Evolutionary conservation across 2,113 vertebrate species (phyloP), one percentile per base, ranked within the genome.

Genomic region (Dolichotis patagonum): DNA sequence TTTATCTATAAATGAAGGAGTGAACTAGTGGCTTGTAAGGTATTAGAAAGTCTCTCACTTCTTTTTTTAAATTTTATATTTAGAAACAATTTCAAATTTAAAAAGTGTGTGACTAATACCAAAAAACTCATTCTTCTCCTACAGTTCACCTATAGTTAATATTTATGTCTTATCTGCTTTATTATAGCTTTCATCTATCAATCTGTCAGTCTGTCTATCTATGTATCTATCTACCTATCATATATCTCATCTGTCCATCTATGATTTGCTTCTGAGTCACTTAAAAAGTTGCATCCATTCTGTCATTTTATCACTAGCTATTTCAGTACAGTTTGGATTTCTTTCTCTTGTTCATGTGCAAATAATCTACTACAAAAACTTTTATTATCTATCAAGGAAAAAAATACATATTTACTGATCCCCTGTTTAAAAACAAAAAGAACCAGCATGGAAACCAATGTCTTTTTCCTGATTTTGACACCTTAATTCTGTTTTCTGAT

Each of bases 71-170:
- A 91, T 46, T 75, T 81, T 63, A 43, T 67, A 38, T 75, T 88
- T 92, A 46, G 65, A 94, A 97, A 67, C 35, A 85, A 91, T 71
- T 73, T 81, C n/a, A 81, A 94, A 90, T 12, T 88, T 90, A 73
- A 94, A 94, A 88, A 20, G 41, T 24, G 11, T 7, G 95, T 81
- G 9, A 71, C 13, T 49, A n/a, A 52, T 77, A 38, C 35, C 54
- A 89, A 89, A 35, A 77, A 1, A 49, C 2, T 63, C 19, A 60
- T 52, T 52, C 7, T 83, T 78, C 19, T 78, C 46, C 22, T 46
- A 30, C 24, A 77, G 41, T 28, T 73, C 35, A 69, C 1, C 16
- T 46, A 46, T 35, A 63, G 17, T 46, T 90, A 87, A 83, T 5
- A 56, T 71, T 82, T 91, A 54, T 82, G 2, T 78, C 24, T 38